A percentile compares a stretch with the other conserved stretches of the same genome.
phyloP scores from a whole-genome alignment of 2,888 invertebrate genomes.

The Phengaris alcon region DNA sequence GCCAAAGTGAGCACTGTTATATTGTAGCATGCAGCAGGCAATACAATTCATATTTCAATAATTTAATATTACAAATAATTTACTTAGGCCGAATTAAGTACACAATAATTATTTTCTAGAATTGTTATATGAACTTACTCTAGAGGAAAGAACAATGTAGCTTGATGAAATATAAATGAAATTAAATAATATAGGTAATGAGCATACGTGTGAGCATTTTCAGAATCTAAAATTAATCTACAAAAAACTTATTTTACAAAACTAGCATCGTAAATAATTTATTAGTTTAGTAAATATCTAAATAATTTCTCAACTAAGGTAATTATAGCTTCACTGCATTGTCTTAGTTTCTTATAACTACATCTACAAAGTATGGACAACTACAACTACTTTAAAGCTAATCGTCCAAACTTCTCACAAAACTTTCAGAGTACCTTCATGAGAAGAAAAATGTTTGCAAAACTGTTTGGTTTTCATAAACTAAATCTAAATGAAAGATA shows the following conservation, averaged over 20 bases:
- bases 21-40: conserved; percentile 75
- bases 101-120: conserved; percentile 29
- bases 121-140: conserved; percentile 42
- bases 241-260: conserved; percentile 54
- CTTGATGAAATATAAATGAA: conserved; percentile 47
- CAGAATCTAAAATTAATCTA: conserved; percentile 55
- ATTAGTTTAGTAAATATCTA: conserved; percentile 53
- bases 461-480: conserved; percentile 65
- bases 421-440: conserved; percentile 75
- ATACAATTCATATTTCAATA: conserved; percentile 46
- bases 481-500: conserved; percentile 64
- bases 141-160: conserved; percentile 50
- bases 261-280: conserved; percentile 57
- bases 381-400: conserved; percentile 74
- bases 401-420: conserved; percentile 73
- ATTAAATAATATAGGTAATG: conserved; percentile 43
- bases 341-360: conserved; percentile 65
- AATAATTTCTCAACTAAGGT: conserved; percentile 46
- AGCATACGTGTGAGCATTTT: conserved; percentile 56
- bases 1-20: conserved; percentile 46
- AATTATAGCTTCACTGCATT: conserved; percentile 56
- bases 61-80: conserved; percentile 35
- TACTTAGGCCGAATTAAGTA: conserved; percentile 30
- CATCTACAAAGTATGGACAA: conserved; percentile 65
- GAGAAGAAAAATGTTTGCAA: conserved; percentile 80